Base-by-base conservation (phyloP, 2,113 vertebrate genomes). In the Paralichthys olivaceus region DNA sequence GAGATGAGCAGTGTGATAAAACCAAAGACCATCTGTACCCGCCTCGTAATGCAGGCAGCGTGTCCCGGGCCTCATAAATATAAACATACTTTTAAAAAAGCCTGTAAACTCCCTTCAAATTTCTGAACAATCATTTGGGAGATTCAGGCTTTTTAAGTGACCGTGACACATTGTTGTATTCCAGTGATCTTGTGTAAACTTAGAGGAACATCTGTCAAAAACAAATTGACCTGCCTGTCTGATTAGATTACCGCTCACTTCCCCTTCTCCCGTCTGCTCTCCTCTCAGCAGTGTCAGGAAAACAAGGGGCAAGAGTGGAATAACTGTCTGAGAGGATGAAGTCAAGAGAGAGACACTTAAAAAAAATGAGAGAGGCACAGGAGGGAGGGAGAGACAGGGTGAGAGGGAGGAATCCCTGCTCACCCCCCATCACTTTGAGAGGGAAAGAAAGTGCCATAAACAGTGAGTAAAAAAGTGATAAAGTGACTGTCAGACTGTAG, bases 241-340 rank as follows among this genome's bases (percentile, higher is more conserved):
- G 6, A 53, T 62, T 22, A 57, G n/a, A 34, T 64, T 25, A 57
- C 15, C 65, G 43, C 20, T 6, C 51, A 54, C 14, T 29, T 51
- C 15, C 34, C 5, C 11, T 26, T 54, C 19, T 53, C 5, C 57
- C 15, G 47, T 22, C 32, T 62, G 28, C 23, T 40, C 5, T 59
- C 22, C 29, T 57, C 47, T 76, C 40, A 17, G 61, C 34, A 51
- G 47, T 65, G 61, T 80, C 74, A 66, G 29, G 2, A 47, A n/a
- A 63, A 29, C 72, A 77, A 43, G 26, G 54, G 63, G 17, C 54
- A 71, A 58, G n/a, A 43, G 22, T 49, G 75, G 58, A 79, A 75
- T 53, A 20, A 22, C 19, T 79, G 34, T 51, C 40, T 64, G 61
- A 80, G 71, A 81, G 69, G 72, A 76, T 60, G 51, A 80, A 77